Evolutionary conservation across 2,113 vertebrate species (phyloP), one percentile per base, ranked within the genome.

Genomic region (Plestiodon gilberti): DNA sequence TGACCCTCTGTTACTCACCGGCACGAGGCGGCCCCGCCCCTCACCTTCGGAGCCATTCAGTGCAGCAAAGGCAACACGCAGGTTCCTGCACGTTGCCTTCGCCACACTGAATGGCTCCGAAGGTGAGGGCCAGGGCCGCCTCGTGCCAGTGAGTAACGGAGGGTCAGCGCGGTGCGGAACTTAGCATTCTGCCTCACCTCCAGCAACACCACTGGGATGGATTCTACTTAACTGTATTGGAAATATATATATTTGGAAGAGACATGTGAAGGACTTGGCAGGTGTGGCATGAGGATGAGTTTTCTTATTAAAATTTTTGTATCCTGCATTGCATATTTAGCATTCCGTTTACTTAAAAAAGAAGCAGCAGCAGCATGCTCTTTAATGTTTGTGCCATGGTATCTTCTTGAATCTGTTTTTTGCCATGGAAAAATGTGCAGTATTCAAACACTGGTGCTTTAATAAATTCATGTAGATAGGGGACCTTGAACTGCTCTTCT

Each of bases 401-500:
- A n/a, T 81, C 76, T 55, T n/a, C 33, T 28, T 48, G 43, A 6
- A 78, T 79, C 77, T 59, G 1, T 62, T 5, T 48, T 78, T 78
- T 78, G 17, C 52, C 48, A 20, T 30, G n/a, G 55, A 17, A 20
- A 61, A 14, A 77, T 22, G 8, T 38, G 77, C 38, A 62, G 2
- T 61, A 11, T 79, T 38, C 61, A 33, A 62, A 38, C 57, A 62
- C 22, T 38, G 38, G 57, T 62, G 20, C 57, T 62, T 25, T 38
- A 61, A 35, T 61, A 78, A 35, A 35, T 78, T 78, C 76, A 78
- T 61, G n/a, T 35, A 78, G 55, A 61, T 78, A 35, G 76, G 55
- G 59, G 55, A 61, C 76, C 76, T 78, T 78, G 77, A 79, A 79
- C 33, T 79, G 35, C 77, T 61, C 77, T 59, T n/a, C 57, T 78